Evolutionary conservation across 2,113 vertebrate genomes (phyloP), one percentile per base, ranked within the genome.

Genomic region (Cheilinus undulatus): DNA sequence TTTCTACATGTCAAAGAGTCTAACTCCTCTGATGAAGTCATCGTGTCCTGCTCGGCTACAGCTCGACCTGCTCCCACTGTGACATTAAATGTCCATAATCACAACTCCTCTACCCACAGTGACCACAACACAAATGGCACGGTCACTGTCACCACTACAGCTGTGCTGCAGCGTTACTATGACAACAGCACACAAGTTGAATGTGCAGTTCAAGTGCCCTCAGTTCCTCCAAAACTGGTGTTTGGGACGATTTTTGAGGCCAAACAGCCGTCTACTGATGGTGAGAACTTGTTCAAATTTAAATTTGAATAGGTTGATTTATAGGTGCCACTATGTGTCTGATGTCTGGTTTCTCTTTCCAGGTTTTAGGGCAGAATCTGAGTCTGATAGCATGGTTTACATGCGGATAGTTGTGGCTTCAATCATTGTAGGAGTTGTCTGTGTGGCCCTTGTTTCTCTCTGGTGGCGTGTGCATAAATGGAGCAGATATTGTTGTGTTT

Each of bases 41-140:
- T 40, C 0, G 73, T 90, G 50, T 73, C 78, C 63, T 86, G 88
- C 75, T 87, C 78, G 23, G 85, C 63, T 59, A 86, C 72, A 26
- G 81, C 67, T 42, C 69, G 54, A 24, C 86, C 88, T 46, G 76
- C 73, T 73, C 86, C 83, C 40, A 68, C 48, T 2, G 52, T 86
- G 0, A 80, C 69, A 0, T 46, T 84, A 32, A 38, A 3, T 4
- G 43, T 64, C 27, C 9, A 36, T 22, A 32, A 15, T 4, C 24
- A 7, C 20, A 0, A n/a, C 38, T 9, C 30, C 20, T 67, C 69
- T 5, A 10, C 60, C 20, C 0, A 32, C 62, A 54, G 26, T 49
- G 27, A 48, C 11, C 5, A 5, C 65, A 61, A 79, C 74, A 5
- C 15, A 23, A 68, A 87, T 61, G 60, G 63, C 4, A 82, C 87